Conservation (phyloP, 2,797 vertebrate genomes). For the Alectoris magna region DNA sequence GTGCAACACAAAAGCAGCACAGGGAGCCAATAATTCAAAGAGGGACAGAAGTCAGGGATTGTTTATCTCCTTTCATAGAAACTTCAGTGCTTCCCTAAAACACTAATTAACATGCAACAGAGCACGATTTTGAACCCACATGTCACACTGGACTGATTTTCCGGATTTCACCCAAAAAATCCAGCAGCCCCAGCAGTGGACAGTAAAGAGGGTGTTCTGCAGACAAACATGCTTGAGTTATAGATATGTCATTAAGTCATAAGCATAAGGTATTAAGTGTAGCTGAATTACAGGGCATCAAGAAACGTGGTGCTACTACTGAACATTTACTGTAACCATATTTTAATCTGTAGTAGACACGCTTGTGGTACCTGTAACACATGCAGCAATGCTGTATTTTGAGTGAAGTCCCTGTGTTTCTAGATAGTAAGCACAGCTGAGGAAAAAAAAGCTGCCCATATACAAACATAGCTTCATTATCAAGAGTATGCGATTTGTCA, state of each 20-base stretch:
- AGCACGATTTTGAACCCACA: not conserved
- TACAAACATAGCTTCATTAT: not conserved
- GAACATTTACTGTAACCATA: not conserved
- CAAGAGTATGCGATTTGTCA: not conserved
- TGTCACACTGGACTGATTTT: not conserved
- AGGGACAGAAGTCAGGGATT: not conserved
- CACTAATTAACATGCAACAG: not conserved
- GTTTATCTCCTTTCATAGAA: not conserved
- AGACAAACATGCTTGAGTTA: not conserved
- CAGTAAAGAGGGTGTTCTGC: not conserved
- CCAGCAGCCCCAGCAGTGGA: not conserved
- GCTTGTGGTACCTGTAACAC: not conserved
- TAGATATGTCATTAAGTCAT: no score
- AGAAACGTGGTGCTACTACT: not conserved
- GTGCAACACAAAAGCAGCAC: not conserved
- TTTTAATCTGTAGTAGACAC: not conserved
- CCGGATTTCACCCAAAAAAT: not conserved
- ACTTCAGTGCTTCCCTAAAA: not conserved
- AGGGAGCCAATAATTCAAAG: not conserved
- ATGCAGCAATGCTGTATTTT: rapidly evolving
- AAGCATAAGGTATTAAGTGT: not conserved
- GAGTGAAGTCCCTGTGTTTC: not conserved
- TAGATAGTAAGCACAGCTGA: not conserved
- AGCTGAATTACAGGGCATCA: not conserved
- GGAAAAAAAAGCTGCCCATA: not conserved